phyloP scores from a whole-genome alignment of 2,113 vertebrate species.

The Ctenodactylus gundi region DNA sequence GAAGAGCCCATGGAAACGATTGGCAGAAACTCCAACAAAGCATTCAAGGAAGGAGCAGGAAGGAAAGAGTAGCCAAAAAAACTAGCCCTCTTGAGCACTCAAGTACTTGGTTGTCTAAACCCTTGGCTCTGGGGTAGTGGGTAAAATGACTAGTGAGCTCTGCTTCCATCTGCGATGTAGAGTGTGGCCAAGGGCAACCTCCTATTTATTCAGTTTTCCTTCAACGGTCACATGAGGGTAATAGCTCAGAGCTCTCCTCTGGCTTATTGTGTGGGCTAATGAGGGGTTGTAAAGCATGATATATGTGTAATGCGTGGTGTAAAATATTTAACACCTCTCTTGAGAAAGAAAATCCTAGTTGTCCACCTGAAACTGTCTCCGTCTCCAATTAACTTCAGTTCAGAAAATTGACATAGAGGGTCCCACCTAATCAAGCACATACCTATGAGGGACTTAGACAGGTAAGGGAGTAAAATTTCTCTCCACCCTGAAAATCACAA shows the following conservation, averaged over 20 bases:
- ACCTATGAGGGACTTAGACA: constrained; percentile 21
- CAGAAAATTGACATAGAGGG: constrained; percentile 21
- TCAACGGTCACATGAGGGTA: neutral
- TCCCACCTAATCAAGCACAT: constrained; percentile 29
- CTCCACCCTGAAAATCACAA: neutral
- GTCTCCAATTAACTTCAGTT: constrained; percentile 61
- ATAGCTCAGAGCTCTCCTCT: neutral
- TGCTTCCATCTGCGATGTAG: neutral
- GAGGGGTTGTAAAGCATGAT: constrained; percentile 59
- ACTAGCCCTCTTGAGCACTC: neutral
- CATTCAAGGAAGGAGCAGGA: neutral
- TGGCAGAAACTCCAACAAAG: neutral
- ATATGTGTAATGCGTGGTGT: constrained; percentile 30
- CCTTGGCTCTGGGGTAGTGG: neutral
- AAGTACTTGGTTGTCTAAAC: neutral
- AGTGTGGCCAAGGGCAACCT: neutral
- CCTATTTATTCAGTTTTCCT: neutral
- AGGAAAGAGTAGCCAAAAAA: neutral
- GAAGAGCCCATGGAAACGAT: too few relatives aligned
- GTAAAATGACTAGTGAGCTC: neutral
- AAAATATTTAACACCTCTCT: constrained; percentile 72
- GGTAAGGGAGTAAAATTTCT: constrained; percentile 45
- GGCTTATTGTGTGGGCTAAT: constrained; percentile 56
- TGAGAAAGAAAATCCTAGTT: constrained; percentile 71
- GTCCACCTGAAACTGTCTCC: constrained; percentile 65